Percentiles rank a stretch among this genome's conserved stretches.
Evolutionary conservation across 37 sponge, comb jelly and placozoan genomes (phyloP).

Genomic region (Hexactinellida sp.): DNA sequence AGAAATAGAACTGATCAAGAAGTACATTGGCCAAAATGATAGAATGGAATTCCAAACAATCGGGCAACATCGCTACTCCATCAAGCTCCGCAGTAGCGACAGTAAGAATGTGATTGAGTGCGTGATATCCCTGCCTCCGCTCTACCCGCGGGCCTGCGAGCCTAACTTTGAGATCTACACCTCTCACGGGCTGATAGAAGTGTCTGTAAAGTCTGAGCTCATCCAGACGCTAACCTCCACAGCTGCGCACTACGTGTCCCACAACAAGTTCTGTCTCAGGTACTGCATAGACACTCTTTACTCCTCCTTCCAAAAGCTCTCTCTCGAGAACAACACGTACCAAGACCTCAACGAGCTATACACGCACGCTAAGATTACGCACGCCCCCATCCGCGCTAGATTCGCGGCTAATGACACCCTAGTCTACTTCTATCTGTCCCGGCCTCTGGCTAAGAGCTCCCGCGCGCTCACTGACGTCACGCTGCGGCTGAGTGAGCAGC

Average conservation of each 20-base stretch:
- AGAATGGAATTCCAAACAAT: neutral
- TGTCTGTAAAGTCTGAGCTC: neutral
- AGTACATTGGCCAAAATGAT: neutral
- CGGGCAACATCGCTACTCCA: neutral
- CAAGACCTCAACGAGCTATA: neutral
- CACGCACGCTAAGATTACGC: neutral
- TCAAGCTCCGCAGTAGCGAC: neutral
- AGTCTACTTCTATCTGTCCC: neutral
- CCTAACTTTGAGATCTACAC: slow-evolving; percentile 14
- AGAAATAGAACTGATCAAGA: neutral
- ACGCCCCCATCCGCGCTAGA: neutral
- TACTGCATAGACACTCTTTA: neutral
- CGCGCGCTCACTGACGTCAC: neutral
- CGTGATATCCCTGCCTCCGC: neutral
- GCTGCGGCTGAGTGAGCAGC: neutral
- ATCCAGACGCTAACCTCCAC: neutral
- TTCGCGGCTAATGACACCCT: neutral
- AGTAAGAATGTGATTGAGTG: neutral
- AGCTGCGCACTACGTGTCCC: neutral
- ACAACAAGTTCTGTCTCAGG: neutral
- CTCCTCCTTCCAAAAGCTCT: neutral
- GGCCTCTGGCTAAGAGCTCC: neutral
- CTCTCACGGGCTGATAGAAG: neutral
- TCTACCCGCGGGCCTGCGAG: neutral
- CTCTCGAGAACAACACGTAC: neutral